phyloP scores from a whole-genome alignment of 2,888 invertebrate genomes.

The Eristalis arbustorum region DNA sequence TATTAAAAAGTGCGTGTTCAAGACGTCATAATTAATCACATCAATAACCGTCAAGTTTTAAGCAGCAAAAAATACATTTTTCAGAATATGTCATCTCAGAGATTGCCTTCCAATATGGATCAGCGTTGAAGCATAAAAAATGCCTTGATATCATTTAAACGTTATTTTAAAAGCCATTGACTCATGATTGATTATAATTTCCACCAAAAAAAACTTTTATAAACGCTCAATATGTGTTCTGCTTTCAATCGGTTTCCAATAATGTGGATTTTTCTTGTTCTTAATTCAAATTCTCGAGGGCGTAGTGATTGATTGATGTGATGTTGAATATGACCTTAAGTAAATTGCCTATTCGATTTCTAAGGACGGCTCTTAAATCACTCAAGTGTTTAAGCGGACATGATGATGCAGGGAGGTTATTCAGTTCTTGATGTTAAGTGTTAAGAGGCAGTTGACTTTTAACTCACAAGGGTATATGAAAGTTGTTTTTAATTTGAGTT shows the following conservation, averaged over 20 bases:
- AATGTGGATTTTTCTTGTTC: not conserved
- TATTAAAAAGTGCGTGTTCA: not conserved
- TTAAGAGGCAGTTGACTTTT: not conserved
- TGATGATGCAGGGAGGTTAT: not conserved
- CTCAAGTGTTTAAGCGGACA: not conserved
- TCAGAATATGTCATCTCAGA: too few species aligned
- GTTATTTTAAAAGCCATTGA: not conserved
- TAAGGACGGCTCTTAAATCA: not conserved
- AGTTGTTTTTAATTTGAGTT: too few species aligned
- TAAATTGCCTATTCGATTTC: not conserved
- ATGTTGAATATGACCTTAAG: not conserved
- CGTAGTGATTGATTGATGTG: not conserved
- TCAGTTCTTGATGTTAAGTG: not conserved
- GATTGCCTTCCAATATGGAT: too few species aligned
- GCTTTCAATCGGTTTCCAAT: not conserved
- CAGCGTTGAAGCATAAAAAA: too few species aligned
- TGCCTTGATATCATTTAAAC: not conserved
- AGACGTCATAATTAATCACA: too few species aligned
- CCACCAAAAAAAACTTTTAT: not conserved
- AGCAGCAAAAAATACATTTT: too few species aligned
- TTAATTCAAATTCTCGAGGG: not conserved
- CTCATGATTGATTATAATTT: not conserved
- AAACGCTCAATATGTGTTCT: not conserved
- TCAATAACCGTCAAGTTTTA: too few species aligned
- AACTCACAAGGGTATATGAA: not conserved